Percentiles rank a stretch among this genome's conserved stretches.
Evolutionary conservation across 2,797 vertebrate species (phyloP).

Genomic region (Syncerus caffer): DNA sequence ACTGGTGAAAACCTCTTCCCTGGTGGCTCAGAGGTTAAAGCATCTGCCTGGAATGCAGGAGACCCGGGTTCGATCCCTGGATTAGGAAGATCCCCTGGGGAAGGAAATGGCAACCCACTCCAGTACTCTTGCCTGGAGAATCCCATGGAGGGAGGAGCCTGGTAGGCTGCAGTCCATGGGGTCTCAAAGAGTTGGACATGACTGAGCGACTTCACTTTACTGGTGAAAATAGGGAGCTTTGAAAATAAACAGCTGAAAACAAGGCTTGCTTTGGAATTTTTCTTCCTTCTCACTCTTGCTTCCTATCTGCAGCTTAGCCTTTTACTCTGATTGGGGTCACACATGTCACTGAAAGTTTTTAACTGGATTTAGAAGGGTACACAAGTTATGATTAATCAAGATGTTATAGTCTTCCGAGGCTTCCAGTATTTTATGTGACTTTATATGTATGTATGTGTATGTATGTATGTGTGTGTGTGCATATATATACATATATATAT

Average conservation of each 20-base stretch:
- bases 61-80: rapidly evolving
- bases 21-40: too few relatives aligned
- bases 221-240: background rate
- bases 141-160: too few relatives aligned
- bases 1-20: background rate
- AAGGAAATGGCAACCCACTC: too few relatives aligned
- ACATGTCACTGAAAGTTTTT: background rate
- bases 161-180: too few relatives aligned
- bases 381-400: background rate
- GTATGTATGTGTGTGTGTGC: background rate
- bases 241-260: constrained; percentile 47
- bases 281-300: background rate
- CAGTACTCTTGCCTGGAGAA: too few relatives aligned
- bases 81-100: too few relatives aligned
- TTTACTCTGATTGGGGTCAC: background rate
- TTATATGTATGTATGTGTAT: background rate
- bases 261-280: background rate
- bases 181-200: too few relatives aligned
- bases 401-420: background rate
- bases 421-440: background rate
- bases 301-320: background rate
- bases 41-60: too few relatives aligned
- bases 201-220: background rate
- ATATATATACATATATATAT: background rate
- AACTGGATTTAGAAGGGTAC: background rate